phyloP scores from a whole-genome alignment of 2,797 vertebrate species.

The Thaleichthys pacificus region DNA sequence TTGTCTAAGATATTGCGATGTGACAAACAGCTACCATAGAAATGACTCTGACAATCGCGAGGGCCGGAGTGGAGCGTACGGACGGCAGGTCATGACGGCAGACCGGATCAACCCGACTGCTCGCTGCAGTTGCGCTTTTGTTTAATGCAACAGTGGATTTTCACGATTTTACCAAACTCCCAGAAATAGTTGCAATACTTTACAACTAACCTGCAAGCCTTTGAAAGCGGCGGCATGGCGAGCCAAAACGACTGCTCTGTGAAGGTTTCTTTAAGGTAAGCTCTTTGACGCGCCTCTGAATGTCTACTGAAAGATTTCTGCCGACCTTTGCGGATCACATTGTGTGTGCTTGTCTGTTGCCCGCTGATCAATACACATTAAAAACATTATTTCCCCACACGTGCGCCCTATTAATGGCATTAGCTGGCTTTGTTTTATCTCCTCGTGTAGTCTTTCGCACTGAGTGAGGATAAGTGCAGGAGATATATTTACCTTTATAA shows the following conservation, averaged over 20 bases:
- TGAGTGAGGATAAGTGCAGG: neutral
- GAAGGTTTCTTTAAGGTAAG: constrained; percentile 94
- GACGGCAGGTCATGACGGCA: constrained; percentile 61
- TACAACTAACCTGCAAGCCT: constrained; percentile 20
- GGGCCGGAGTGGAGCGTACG: constrained; percentile 39
- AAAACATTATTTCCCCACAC: constrained; percentile 1
- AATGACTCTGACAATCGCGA: constrained; percentile 46
- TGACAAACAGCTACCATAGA: constrained; percentile 32
- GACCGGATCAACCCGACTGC: constrained; percentile 57
- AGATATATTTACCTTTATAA: constrained; percentile 30
- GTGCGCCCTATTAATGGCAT: neutral
- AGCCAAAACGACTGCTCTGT: constrained; percentile 87
- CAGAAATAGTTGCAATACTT: constrained; percentile 16
- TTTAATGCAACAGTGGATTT: constrained; percentile 40
- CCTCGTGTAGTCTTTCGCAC: neutral
- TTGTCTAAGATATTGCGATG: constrained; percentile 24
- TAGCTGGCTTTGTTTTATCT: neutral
- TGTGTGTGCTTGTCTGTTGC: constrained; percentile 52
- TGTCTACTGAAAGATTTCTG: constrained; percentile 43
- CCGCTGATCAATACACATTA: constrained; percentile 13
- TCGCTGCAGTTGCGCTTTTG: constrained; percentile 30
- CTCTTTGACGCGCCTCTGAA: constrained; percentile 4
- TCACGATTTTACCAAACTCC: constrained; percentile 14
- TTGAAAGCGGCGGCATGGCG: constrained; percentile 76
- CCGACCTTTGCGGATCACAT: constrained; percentile 49